Percentiles rank a stretch among this genome's conserved stretches.
phyloP scores from a whole-genome alignment of 1,140 invertebrate genomes.

The Pygmarrhopalites habei region DNA sequence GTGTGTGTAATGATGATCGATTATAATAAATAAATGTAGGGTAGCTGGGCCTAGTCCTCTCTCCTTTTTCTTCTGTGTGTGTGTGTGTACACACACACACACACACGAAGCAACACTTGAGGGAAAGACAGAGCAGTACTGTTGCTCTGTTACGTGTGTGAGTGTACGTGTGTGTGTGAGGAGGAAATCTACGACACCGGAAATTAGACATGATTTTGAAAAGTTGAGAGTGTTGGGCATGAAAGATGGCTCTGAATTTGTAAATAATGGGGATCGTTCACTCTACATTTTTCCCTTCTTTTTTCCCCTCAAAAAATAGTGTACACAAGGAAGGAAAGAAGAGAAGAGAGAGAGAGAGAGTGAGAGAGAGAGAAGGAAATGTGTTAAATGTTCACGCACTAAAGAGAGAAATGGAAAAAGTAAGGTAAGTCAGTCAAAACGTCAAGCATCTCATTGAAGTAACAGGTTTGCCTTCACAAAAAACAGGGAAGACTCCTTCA shows the following conservation, averaged over 20 bases:
- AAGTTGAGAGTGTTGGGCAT: conserved; percentile 1
- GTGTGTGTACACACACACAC: too few relatives aligned
- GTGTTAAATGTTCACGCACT: background rate
- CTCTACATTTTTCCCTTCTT: background rate
- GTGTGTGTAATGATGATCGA: too few relatives aligned
- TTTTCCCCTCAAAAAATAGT: background rate
- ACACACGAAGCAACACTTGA: too few relatives aligned
- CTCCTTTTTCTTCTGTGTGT: too few relatives aligned
- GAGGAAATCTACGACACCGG: background rate
- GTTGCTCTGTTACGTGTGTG: too few relatives aligned
- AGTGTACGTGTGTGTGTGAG: too few relatives aligned
- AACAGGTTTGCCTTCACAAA: conserved; percentile 36
- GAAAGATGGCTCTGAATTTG: conserved; percentile 1
- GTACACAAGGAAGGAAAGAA: background rate
- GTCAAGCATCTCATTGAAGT: conserved; percentile 39
- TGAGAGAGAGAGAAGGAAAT: background rate
- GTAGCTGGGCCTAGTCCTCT: too few relatives aligned
- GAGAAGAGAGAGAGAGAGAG: background rate
- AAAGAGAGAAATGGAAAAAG: conserved; percentile 7
- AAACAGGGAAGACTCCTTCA: background rate
- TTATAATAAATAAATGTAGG: too few relatives aligned
- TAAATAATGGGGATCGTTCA: background rate
- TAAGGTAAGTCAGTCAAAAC: conserved; percentile 31
- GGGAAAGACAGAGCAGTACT: too few relatives aligned
- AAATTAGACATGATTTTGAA: conserved; percentile 11